phyloP scores from a whole-genome alignment of 2,888 invertebrate genomes.

The Calameuta pallipes region DNA sequence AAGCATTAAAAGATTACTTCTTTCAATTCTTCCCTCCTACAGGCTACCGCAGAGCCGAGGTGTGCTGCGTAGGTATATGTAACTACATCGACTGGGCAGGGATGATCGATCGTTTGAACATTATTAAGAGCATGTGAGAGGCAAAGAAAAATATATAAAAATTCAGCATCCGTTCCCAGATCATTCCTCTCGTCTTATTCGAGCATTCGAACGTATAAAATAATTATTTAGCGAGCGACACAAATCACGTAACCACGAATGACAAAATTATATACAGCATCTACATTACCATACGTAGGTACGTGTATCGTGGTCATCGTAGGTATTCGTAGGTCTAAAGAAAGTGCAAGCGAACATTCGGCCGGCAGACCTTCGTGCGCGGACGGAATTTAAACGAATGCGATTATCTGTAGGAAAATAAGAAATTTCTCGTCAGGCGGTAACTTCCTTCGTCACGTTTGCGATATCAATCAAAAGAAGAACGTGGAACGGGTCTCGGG shows the following conservation, averaged over 20 bases:
- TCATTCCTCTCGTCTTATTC: too few species aligned
- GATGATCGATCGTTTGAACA: conserved; percentile 10
- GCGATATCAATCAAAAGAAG: conserved; percentile 18
- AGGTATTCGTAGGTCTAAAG: too few species aligned
- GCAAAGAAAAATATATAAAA: too few species aligned
- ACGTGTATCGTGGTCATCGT: too few species aligned
- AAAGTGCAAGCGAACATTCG: too few species aligned
- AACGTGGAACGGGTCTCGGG: background rate
- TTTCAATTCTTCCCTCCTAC: background rate
- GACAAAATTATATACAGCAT: too few species aligned
- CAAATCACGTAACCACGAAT: too few species aligned
- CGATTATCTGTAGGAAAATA: background rate
- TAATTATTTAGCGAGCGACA: too few species aligned
- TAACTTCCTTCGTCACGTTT: conserved; percentile 14
- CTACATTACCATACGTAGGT: too few species aligned
- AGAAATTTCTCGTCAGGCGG: conserved; percentile 5
- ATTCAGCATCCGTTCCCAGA: too few species aligned
- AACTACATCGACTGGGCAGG: background rate
- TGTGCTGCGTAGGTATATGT: too few species aligned
- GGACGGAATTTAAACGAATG: conserved; percentile 11
- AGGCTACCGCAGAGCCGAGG: background rate
- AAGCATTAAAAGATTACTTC: conserved; percentile 17
- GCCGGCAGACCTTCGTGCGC: background rate
- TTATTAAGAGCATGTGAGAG: background rate
- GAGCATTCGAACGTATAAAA: too few species aligned